phyloP scores from a whole-genome alignment of 2,113 vertebrate species.

The Ctenodactylus gundi region DNA sequence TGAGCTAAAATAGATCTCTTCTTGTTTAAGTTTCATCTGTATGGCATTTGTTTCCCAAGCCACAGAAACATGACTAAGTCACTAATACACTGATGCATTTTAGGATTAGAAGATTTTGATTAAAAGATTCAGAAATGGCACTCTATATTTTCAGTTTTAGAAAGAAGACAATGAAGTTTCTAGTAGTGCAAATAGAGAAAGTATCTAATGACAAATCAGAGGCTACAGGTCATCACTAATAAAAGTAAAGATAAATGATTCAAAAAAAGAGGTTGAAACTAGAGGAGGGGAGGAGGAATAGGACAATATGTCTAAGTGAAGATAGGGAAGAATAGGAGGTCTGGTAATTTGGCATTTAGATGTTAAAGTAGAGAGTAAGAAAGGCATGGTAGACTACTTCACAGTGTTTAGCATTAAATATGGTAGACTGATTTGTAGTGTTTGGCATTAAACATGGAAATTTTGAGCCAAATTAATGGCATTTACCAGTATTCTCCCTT shows the following conservation, averaged over 20 bases:
- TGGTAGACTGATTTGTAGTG: no score
- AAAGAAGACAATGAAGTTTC: constrained; percentile 14
- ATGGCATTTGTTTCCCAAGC: background rate
- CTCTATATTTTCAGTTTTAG: background rate
- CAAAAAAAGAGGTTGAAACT: background rate
- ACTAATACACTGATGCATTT: background rate
- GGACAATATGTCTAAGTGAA: background rate
- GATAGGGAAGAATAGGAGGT: background rate
- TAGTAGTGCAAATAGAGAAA: background rate
- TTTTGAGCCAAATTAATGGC: background rate
- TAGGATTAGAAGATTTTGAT: background rate
- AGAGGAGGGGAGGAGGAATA: background rate
- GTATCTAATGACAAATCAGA: constrained; percentile 26
- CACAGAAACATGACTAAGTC: background rate
- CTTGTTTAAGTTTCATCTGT: background rate
- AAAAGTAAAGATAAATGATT: background rate
- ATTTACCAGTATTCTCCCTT: background rate
- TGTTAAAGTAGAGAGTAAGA: background rate
- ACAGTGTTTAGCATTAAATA: background rate
- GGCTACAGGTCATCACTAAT: background rate
- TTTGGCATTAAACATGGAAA: constrained; percentile 2
- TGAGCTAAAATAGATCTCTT: background rate
- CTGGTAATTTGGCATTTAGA: constrained; percentile 12
- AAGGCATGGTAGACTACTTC: background rate
- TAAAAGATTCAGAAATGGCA: constrained; percentile 6